Conservation (phyloP, 2,113 vertebrate species). For the Halcyon senegalensis region DNA sequence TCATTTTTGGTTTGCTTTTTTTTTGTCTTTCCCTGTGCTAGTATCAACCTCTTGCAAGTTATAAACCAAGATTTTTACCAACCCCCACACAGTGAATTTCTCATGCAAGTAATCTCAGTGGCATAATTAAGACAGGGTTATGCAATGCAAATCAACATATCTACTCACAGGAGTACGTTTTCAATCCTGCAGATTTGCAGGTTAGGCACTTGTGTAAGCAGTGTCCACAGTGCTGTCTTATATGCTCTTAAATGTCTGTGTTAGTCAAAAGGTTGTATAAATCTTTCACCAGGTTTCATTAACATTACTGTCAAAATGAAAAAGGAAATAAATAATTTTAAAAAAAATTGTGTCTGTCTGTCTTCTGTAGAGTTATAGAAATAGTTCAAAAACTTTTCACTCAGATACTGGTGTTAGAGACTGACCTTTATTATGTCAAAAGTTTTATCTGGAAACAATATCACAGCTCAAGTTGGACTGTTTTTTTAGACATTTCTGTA, state of each 20-base stretch:
- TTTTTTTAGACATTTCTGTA: not conserved
- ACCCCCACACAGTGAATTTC: not conserved
- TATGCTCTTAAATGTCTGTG: not conserved
- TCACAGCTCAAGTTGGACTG: not conserved
- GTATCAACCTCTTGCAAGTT: not conserved
- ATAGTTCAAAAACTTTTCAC: not conserved
- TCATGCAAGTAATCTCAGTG: not conserved
- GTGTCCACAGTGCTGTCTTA: not conserved
- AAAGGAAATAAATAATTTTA: not conserved
- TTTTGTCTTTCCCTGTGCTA: not conserved
- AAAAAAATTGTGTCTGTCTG: not conserved
- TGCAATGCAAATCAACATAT: not conserved
- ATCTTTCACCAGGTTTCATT: not conserved
- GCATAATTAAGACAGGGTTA: conserved; percentile 22
- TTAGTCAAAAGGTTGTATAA: not conserved
- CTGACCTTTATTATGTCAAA: not conserved
- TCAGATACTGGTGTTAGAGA: not conserved
- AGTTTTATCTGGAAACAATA: not conserved
- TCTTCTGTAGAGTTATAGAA: not conserved
- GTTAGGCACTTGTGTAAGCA: not conserved
- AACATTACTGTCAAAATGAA: not conserved
- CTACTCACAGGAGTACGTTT: not conserved
- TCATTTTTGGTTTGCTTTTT: not conserved
- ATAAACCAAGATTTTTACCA: not conserved
- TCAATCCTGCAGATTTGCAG: not conserved